A percentile compares a stretch with the other conserved stretches of the same genome.
phyloP scores from a whole-genome alignment of 2,888 invertebrate species.

The Zhuqinia jingwanae region DNA sequence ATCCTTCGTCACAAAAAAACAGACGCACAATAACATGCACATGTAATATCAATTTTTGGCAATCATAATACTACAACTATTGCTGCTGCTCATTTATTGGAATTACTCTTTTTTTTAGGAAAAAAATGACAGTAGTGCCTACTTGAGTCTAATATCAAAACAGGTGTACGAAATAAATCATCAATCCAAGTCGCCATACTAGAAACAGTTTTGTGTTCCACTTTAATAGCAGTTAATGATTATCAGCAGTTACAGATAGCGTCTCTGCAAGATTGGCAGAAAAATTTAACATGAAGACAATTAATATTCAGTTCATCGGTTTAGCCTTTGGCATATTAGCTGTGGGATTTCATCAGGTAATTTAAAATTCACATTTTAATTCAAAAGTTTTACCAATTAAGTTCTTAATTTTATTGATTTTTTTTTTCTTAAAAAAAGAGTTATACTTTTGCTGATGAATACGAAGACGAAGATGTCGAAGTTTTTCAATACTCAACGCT shows the following conservation, averaged over 20 bases:
- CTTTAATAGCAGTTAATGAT: too few relatives aligned
- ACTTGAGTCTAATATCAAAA: background rate
- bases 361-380: background rate
- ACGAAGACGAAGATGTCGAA: slow-evolving; percentile 31
- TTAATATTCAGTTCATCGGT: background rate
- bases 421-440: slow-evolving; percentile 21
- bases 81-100: slow-evolving; percentile 30
- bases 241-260: too few relatives aligned
- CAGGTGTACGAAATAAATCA: too few relatives aligned
- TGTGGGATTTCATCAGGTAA: slow-evolving; percentile 37
- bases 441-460: slow-evolving; percentile 26
- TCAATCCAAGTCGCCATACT: background rate
- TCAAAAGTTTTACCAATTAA: background rate
- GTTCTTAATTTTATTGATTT: background rate
- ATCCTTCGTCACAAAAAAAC: background rate
- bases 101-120: background rate
- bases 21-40: slow-evolving; percentile 3
- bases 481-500: background rate
- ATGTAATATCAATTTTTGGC: slow-evolving; percentile 22
- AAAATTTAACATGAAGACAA: slow-evolving; percentile 32
- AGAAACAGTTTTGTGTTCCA: too few relatives aligned
- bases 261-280: too few relatives aligned
- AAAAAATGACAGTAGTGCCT: background rate
- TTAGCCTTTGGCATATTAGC: background rate
- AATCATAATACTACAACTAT: background rate